Evolutionary conservation across 2,797 vertebrate species (phyloP).

Genomic region (Enoplosus armatus): DNA sequence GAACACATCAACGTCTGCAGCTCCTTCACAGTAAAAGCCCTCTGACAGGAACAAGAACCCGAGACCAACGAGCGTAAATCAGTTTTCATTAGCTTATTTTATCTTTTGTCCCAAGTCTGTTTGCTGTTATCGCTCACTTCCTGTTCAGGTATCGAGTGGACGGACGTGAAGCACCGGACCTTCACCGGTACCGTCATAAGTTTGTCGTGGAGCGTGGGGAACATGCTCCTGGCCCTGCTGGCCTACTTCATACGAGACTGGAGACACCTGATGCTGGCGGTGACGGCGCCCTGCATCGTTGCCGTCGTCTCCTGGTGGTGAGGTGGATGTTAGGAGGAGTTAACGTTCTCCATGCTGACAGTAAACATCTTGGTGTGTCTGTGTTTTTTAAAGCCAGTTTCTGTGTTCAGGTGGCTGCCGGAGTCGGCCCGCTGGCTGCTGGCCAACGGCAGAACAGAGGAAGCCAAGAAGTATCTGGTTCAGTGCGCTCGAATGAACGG

Average conservation of each 20-base stretch:
- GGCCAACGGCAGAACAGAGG: conserved; percentile 83
- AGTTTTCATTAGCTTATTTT: no score
- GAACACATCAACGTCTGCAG: no score
- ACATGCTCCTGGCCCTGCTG: conserved; percentile 87
- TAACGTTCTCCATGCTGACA: background rate
- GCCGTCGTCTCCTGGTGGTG: conserved; percentile 88
- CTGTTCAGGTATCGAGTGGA: conserved; percentile 89
- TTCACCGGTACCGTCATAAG: conserved; percentile 84
- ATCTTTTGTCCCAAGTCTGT: no score
- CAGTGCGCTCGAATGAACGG: conserved; percentile 87
- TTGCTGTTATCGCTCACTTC: background rate
- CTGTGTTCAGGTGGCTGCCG: conserved; percentile 88
- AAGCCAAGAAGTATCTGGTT: conserved; percentile 84
- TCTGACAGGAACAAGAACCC: no score
- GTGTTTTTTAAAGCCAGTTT: background rate
- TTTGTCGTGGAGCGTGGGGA: conserved; percentile 88
- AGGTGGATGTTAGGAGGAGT: conserved; percentile 49
- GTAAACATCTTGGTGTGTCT: background rate
- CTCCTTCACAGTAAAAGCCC: no score
- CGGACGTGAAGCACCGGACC: conserved; percentile 86
- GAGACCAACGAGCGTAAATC: no score
- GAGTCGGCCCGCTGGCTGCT: conserved; percentile 92
- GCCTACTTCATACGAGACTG: conserved; percentile 89
- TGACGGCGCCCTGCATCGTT: conserved; percentile 84
- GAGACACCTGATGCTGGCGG: conserved; percentile 86